Evolutionary conservation across 2,797 vertebrate genomes (phyloP), one percentile per base, ranked within the genome.

Genomic region (Gymnoscopelus microlampas): DNA sequence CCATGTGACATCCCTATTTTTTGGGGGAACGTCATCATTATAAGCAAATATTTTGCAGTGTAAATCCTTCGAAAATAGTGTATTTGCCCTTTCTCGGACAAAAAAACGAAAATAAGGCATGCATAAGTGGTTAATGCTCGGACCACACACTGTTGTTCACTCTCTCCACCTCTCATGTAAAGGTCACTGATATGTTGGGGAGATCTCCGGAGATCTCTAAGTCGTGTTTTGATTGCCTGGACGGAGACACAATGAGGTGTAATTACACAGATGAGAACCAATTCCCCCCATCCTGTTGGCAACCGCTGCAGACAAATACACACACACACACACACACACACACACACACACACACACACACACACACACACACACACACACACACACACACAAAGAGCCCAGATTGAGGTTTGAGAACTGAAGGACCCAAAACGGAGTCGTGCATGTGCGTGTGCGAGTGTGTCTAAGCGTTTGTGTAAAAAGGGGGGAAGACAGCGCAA

Each of bases 201-300:
- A 44, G 15, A 65, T 19, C 15, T 71, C 78, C 59, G 70, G 47
- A 59, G 64, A 77, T 80, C 39, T 79, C 39, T 79, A 65, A 65
- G 73, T 57, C 72, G 65, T 73, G 55, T 64, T 57, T 68, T 83
- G 78, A 83, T 83, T 79, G 73, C 80, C 63, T 68, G 59, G 54
- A 74, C 74, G 55, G 74, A 47, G 39, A 59, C 73, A 76, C 77
- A 77, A 80, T 78, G 56, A 68, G 62, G 62, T 77, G 70, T 84
- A 86, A 88, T 90, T 88, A 83, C 82, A 81, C 63, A 19, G 60
- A 70, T 56, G 63, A 54, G 68, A 76, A 77, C 84, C 79, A 79
- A n/a, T n/a, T 84, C 10, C 39, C 68, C 67, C 51, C 69, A 69
- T 62, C 80, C 68, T 63, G 59, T 80, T 87, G 82, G 73, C 85